Evolutionary conservation across 2,797 vertebrate species (phyloP).

Genomic region (Xenops minutus): DNA sequence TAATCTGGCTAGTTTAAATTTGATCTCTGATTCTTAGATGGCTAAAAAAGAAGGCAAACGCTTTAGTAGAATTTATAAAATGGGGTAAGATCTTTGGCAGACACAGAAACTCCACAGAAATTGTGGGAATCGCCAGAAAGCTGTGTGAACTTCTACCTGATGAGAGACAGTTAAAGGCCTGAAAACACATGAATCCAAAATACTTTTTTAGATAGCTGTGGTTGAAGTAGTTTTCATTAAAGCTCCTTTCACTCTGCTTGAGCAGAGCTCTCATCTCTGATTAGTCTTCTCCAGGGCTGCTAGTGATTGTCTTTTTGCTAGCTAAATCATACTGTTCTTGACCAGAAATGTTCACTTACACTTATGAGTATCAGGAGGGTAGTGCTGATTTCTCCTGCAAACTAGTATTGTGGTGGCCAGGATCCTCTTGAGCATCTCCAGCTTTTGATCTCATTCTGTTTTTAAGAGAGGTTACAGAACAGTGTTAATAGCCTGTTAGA

Average conservation of each 20-base stretch:
- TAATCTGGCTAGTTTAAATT: background rate
- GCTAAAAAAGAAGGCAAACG: background rate
- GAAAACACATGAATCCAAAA: constrained; percentile 22
- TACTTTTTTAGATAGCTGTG: background rate
- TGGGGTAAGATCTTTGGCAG: background rate
- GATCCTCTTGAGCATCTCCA: background rate
- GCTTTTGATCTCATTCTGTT: background rate
- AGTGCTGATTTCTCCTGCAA: background rate
- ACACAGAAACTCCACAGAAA: background rate
- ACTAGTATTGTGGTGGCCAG: background rate
- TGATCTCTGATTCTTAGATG: background rate
- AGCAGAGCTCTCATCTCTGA: background rate
- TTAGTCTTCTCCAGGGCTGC: background rate
- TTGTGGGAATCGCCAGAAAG: background rate
- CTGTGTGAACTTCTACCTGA: background rate
- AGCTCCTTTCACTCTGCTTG: background rate
- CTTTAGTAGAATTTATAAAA: background rate
- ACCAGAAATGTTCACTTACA: background rate
- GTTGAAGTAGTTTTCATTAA: constrained; percentile 34
- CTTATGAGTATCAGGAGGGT: background rate
- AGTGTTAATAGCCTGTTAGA: background rate
- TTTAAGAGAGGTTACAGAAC: background rate
- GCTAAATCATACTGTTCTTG: background rate
- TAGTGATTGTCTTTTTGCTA: background rate
- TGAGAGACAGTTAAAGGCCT: constrained; percentile 17